A percentile compares a stretch with the other conserved stretches of the same genome.
phyloP scores from a whole-genome alignment of 1,140 invertebrate species.

The Delia radicum region DNA sequence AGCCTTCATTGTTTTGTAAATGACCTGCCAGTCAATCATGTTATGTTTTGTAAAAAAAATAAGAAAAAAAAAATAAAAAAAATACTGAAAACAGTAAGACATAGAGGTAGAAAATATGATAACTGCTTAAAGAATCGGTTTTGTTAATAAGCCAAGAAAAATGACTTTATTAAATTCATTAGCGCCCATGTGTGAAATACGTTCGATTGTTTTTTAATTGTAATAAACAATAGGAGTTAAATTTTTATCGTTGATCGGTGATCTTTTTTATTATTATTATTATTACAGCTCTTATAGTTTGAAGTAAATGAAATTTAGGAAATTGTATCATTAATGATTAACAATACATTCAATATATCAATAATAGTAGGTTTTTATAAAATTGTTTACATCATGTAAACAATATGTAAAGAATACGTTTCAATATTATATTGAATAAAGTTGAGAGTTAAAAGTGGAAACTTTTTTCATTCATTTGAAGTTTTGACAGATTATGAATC shows the following conservation, averaged over 20 bases:
- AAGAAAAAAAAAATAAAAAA: too few species aligned
- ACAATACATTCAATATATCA: neutral
- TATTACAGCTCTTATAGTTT: neutral
- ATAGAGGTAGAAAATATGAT: neutral
- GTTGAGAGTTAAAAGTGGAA: too few species aligned
- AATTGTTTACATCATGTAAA: too few species aligned
- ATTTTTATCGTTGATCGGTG: constrained; percentile 6
- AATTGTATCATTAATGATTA: neutral
- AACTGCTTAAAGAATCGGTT: constrained; percentile 42
- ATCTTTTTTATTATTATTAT: neutral
- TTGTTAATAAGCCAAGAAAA: constrained; percentile 55
- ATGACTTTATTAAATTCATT: constrained; percentile 56
- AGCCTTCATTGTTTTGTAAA: constrained; percentile 51
- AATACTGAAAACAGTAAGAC: too few species aligned
- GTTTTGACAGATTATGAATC: too few species aligned
- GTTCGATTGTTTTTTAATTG: constrained; percentile 41
- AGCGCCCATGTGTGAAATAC: constrained; percentile 55
- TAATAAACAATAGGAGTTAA: constrained; percentile 10
- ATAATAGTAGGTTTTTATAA: neutral
- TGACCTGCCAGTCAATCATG: constrained; percentile 30
- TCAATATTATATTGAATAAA: neutral
- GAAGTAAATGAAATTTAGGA: neutral
- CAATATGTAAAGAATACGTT: neutral
- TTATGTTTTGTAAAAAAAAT: constrained; percentile 25
- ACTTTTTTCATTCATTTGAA: too few species aligned